A percentile compares a stretch with the other conserved stretches of the same genome.
phyloP scores from a whole-genome alignment of 2,113 vertebrate genomes.

The Bufo gargarizans region DNA sequence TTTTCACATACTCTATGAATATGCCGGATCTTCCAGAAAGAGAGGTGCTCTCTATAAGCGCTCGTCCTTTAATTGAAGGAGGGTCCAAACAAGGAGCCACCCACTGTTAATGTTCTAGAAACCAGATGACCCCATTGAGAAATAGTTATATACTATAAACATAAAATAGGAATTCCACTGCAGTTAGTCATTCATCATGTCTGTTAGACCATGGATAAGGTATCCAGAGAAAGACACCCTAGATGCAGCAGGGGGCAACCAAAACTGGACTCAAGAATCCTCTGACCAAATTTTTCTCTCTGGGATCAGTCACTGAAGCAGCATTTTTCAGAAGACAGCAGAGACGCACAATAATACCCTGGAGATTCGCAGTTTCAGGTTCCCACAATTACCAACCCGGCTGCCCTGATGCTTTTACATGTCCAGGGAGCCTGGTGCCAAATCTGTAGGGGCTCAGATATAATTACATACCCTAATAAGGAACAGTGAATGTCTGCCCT shows the following conservation, averaged over 20 bases:
- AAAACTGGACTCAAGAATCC: neutral
- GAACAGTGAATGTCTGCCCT: neutral
- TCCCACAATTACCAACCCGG: neutral
- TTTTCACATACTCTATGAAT: neutral
- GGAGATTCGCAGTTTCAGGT: neutral
- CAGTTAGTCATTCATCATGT: neutral
- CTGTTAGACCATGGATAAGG: neutral
- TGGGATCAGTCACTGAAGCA: neutral
- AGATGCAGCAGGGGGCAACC: neutral
- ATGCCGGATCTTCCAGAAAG: neutral
- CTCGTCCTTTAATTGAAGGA: neutral
- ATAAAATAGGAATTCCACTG: neutral
- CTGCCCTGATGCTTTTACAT: neutral
- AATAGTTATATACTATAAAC: neutral
- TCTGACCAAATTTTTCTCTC: neutral
- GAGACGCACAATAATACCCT: neutral
- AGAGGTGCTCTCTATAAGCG: neutral
- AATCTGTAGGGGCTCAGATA: neutral
- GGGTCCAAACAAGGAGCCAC: neutral
- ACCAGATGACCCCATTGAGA: neutral
- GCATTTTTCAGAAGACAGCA: neutral
- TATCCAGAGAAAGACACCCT: neutral
- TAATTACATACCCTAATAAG: neutral
- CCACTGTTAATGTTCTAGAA: neutral
- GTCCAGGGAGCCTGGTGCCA: neutral